phyloP scores from a whole-genome alignment of 2,113 vertebrate genomes.

The Platysteira castanea region DNA sequence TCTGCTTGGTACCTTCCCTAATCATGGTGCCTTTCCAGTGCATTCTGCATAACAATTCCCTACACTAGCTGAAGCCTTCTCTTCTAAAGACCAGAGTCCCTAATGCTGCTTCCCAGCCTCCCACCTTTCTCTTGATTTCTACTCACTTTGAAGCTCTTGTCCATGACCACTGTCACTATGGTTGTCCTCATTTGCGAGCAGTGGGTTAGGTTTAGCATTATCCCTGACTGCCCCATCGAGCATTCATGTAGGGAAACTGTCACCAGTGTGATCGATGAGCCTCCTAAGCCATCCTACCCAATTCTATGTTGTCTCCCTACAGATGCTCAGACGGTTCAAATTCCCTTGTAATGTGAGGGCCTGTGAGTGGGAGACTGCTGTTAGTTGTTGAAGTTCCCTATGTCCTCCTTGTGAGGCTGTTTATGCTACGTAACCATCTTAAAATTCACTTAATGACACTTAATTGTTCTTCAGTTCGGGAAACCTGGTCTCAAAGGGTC shows the following conservation, averaged over 20 bases:
- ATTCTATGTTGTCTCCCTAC: not conserved
- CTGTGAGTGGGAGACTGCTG: not conserved
- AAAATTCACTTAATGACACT: not conserved
- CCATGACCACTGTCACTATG: not conserved
- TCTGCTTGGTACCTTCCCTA: not conserved
- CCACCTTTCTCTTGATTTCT: not conserved
- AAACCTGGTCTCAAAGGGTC: not conserved
- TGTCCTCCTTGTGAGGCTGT: fast-evolving
- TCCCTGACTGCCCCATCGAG: not conserved
- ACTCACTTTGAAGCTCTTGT: not conserved
- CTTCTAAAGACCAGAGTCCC: not conserved
- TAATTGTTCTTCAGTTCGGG: not conserved
- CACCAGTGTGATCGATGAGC: not conserved
- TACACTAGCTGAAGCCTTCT: not conserved
- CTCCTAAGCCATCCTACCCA: not conserved
- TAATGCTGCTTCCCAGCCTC: not conserved
- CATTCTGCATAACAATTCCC: not conserved
- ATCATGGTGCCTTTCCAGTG: fast-evolving
- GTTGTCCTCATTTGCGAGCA: not conserved
- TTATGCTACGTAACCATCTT: fast-evolving
- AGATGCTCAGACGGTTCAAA: not conserved
- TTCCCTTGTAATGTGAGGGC: not conserved
- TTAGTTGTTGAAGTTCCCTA: not conserved
- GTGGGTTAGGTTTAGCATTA: not conserved
- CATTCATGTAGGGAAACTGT: not conserved